A percentile compares a stretch with the other conserved stretches of the same genome.
phyloP scores from a whole-genome alignment of 2,888 invertebrate species.

The Allolobophora icterica region DNA sequence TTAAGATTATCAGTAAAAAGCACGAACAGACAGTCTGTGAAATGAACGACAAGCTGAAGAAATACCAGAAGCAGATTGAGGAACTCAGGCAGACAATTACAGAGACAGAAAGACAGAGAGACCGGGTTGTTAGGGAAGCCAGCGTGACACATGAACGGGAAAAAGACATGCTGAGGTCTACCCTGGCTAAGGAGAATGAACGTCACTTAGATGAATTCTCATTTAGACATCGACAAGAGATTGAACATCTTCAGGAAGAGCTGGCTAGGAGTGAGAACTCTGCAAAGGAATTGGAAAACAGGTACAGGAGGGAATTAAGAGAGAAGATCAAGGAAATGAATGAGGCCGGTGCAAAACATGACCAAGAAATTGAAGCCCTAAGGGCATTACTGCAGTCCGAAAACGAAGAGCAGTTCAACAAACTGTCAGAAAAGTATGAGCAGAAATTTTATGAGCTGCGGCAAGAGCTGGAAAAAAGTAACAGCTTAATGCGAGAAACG shows the following conservation, averaged over 20 bases:
- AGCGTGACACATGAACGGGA: not conserved
- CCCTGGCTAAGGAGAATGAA: not conserved
- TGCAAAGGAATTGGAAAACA: not conserved
- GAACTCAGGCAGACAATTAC: not conserved
- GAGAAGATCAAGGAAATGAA: not conserved
- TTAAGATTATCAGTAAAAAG: not conserved
- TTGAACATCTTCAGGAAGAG: not conserved
- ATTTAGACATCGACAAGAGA: not conserved
- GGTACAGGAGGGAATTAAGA: not conserved
- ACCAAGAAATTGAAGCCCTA: not conserved
- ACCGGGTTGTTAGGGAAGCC: not conserved
- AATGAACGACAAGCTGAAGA: not conserved
- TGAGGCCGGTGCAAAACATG: not conserved
- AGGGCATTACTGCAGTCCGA: not conserved
- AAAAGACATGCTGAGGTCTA: not conserved
- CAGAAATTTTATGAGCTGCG: not conserved
- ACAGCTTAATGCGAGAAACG: not conserved
- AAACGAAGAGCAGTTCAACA: not conserved
- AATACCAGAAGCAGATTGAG: not conserved
- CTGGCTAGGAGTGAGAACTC: not conserved
- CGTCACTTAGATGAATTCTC: not conserved
- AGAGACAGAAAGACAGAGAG: not conserved
- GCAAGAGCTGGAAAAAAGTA: not conserved
- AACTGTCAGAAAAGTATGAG: not conserved
- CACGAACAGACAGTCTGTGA: not conserved